Percentiles rank a stretch among this genome's conserved stretches.
Conservation (phyloP, 1,140 invertebrate genomes). For the Carposina sasakii region DNA sequence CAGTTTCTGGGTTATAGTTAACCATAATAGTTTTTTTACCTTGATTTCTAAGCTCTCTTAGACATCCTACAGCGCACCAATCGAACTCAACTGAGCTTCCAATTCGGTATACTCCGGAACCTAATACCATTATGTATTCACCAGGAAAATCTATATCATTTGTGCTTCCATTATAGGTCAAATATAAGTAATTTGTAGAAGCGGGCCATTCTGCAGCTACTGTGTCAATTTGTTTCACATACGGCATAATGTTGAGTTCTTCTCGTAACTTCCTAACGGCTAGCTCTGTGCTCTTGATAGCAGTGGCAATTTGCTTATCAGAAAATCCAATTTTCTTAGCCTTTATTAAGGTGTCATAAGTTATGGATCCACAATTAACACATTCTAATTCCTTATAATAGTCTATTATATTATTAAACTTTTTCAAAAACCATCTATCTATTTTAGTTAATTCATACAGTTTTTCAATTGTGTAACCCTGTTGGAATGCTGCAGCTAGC, state of each 20-base stretch:
- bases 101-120: slow-evolving; percentile 98
- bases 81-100: slow-evolving; percentile 99
- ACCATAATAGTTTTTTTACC: slow-evolving; percentile 97
- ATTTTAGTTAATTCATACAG: slow-evolving; percentile 96
- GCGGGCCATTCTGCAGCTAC: slow-evolving; percentile 99
- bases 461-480: slow-evolving; percentile 85
- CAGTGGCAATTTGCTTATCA: slow-evolving; percentile 95
- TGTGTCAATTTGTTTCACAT: slow-evolving; percentile 99
- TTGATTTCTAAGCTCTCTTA: slow-evolving; percentile 90
- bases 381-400: slow-evolving; percentile 80
- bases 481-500: slow-evolving; percentile 91
- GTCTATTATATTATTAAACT: slow-evolving; percentile 94
- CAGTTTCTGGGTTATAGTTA: slow-evolving; percentile 99
- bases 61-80: slow-evolving; percentile 98
- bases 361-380: slow-evolving; percentile 74
- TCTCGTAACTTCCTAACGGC: slow-evolving; percentile 83
- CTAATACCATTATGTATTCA: slow-evolving; percentile 87
- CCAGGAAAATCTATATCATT: slow-evolving; percentile 92
- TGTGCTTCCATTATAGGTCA: slow-evolving; percentile 93
- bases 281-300: slow-evolving; percentile 89
- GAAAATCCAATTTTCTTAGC: slow-evolving; percentile 98
- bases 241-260: slow-evolving; percentile 85
- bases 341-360: slow-evolving; percentile 77
- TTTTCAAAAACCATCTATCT: slow-evolving; percentile 96
- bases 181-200: slow-evolving; percentile 96